phyloP scores from a whole-genome alignment of 2,888 invertebrate genomes.

The Spodoptera exigua region DNA sequence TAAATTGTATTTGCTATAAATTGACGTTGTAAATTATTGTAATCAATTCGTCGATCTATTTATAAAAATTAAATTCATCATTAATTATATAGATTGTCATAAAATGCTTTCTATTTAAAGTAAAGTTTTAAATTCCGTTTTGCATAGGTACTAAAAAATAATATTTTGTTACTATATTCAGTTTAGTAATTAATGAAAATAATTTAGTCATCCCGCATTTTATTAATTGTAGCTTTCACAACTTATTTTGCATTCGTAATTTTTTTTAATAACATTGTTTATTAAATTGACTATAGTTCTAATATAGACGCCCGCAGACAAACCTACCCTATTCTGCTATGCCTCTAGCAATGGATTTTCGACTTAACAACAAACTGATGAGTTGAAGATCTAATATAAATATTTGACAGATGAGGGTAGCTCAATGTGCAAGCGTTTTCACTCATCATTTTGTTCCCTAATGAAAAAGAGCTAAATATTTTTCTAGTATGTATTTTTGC shows the following conservation, averaged over 20 bases:
- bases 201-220: conserved; percentile 33
- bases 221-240: conserved; percentile 6
- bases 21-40: conserved; percentile 16
- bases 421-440: no score
- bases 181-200: conserved; percentile 6
- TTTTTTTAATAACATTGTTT: no score
- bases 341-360: no score
- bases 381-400: no score
- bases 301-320: no score
- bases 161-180: conserved; percentile 1
- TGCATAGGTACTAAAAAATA: conserved; percentile 30
- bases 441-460: no score
- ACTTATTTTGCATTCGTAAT: background rate
- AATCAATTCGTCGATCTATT: conserved; percentile 39
- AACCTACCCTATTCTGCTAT: no score
- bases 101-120: conserved; percentile 25
- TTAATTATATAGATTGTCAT: conserved; percentile 28
- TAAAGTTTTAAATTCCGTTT: conserved; percentile 1
- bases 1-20: conserved; percentile 27
- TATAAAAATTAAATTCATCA: conserved; percentile 23
- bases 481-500: no score
- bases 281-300: no score
- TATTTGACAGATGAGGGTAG: no score
- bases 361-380: no score
- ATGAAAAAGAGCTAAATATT: no score